Evolutionary conservation across 2,888 invertebrate genomes (phyloP).

Genomic region (Romanomermis culicivorax): DNA sequence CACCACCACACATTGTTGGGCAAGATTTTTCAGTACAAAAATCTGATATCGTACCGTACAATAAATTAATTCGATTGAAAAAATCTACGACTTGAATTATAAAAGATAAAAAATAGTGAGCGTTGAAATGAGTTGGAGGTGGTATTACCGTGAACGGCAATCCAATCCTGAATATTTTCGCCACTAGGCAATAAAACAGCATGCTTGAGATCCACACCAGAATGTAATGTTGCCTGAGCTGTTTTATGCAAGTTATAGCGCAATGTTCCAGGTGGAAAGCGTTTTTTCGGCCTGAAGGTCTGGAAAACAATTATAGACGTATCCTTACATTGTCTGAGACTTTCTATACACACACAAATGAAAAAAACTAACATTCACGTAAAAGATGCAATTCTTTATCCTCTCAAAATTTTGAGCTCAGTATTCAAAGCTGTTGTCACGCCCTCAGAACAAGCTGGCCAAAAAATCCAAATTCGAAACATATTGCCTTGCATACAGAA

Average conservation of each 20-base stretch:
- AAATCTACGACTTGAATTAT: slow-evolving; percentile 59
- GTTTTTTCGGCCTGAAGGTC: slow-evolving; percentile 74
- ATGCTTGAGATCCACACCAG: slow-evolving; percentile 57
- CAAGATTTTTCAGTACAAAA: slow-evolving; percentile 60
- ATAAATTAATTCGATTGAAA: slow-evolving; percentile 72
- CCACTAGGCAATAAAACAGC: slow-evolving; percentile 55
- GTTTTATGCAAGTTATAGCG: slow-evolving; percentile 68
- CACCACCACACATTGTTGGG: slow-evolving; percentile 72
- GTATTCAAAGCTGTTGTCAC: too few species aligned
- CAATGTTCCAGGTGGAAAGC: slow-evolving; percentile 62
- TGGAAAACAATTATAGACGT: slow-evolving; percentile 31
- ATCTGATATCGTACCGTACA: slow-evolving; percentile 59
- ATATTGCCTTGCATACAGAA: not conserved
- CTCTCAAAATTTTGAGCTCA: too few species aligned
- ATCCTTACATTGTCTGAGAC: not conserved
- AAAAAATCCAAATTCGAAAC: not conserved
- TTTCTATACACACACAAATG: not conserved
- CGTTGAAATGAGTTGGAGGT: not conserved
- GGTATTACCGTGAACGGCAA: slow-evolving; percentile 63
- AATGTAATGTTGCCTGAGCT: slow-evolving; percentile 67
- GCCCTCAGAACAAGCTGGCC: too few species aligned
- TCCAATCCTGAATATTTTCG: slow-evolving; percentile 71
- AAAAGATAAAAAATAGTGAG: not conserved
- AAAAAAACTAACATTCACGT: too few species aligned
- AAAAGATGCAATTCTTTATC: too few species aligned